Conservation (phyloP, 2,113 vertebrate species). For the Phoxinus phoxinus region DNA sequence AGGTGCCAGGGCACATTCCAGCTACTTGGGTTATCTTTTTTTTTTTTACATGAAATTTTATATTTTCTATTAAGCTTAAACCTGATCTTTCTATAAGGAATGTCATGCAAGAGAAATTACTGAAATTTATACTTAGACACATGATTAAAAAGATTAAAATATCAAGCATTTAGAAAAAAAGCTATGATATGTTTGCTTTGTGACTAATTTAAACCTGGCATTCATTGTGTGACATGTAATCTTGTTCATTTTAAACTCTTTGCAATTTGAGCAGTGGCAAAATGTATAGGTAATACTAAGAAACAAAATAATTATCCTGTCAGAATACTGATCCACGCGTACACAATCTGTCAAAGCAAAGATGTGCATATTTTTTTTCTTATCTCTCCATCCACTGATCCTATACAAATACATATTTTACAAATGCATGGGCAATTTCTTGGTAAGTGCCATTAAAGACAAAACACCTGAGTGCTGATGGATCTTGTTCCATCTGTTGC, state of each 20-base stretch:
- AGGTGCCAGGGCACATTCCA: slow-evolving; percentile 14
- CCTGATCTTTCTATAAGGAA: background rate
- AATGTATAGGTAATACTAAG: background rate
- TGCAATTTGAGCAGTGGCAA: background rate
- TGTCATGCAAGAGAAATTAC: background rate
- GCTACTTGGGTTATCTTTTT: background rate
- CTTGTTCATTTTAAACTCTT: slow-evolving; percentile 4
- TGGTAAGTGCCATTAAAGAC: background rate
- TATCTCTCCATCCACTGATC: slow-evolving; percentile 1
- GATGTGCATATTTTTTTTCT: slow-evolving; percentile 27
- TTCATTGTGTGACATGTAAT: background rate
- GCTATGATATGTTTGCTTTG: background rate
- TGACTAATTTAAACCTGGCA: background rate
- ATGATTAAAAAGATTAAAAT: background rate
- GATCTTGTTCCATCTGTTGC: slow-evolving; percentile 83
- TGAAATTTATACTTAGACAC: background rate
- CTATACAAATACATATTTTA: too few species aligned
- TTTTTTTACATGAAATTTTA: background rate
- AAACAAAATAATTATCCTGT: slow-evolving; percentile 31
- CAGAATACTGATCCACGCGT: slow-evolving; percentile 13
- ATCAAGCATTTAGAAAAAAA: background rate
- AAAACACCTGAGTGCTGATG: slow-evolving; percentile 81
- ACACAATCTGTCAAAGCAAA: slow-evolving; percentile 18
- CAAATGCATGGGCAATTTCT: slow-evolving; percentile 21
- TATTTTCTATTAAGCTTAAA: background rate